Evolutionary conservation across 1,140 invertebrate species (phyloP).

Genomic region (Zaprionus davidi): DNA sequence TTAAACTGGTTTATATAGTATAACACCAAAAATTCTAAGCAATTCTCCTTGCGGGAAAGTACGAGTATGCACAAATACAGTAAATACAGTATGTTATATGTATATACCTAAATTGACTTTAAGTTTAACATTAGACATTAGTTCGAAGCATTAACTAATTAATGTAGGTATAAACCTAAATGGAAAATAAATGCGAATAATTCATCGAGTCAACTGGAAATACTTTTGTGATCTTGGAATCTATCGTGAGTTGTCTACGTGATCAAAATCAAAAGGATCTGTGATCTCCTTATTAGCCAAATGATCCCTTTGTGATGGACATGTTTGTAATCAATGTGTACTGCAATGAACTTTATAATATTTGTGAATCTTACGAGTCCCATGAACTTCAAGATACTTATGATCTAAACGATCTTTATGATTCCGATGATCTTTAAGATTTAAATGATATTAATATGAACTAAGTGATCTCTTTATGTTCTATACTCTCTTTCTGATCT

Average conservation of each 20-base stretch:
- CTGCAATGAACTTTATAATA: too few species aligned
- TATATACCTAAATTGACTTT: constrained; percentile 41
- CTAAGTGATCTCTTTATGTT: not conserved
- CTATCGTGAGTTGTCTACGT: too few species aligned
- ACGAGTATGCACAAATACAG: constrained; percentile 47
- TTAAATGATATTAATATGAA: not conserved
- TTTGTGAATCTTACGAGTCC: too few species aligned
- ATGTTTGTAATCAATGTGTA: too few species aligned
- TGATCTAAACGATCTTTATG: too few species aligned
- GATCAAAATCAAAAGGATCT: too few species aligned
- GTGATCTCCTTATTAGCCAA: too few species aligned
- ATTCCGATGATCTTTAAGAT: not conserved
- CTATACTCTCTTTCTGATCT: not conserved
- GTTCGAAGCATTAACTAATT: constrained; percentile 58
- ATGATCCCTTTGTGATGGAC: too few species aligned
- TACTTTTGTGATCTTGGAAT: not conserved
- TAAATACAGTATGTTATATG: constrained; percentile 1
- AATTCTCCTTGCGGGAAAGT: constrained; percentile 11
- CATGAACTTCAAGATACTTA: too few species aligned
- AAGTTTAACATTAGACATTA: constrained; percentile 60
- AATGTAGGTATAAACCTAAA: too few species aligned
- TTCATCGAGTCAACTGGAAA: constrained; percentile 51
- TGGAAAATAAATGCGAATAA: constrained; percentile 72
- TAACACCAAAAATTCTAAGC: constrained; percentile 39
- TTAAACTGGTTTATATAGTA: constrained; percentile 24